Conservation (phyloP, 2,797 vertebrate genomes). For the Coregonus suidteri region DNA sequence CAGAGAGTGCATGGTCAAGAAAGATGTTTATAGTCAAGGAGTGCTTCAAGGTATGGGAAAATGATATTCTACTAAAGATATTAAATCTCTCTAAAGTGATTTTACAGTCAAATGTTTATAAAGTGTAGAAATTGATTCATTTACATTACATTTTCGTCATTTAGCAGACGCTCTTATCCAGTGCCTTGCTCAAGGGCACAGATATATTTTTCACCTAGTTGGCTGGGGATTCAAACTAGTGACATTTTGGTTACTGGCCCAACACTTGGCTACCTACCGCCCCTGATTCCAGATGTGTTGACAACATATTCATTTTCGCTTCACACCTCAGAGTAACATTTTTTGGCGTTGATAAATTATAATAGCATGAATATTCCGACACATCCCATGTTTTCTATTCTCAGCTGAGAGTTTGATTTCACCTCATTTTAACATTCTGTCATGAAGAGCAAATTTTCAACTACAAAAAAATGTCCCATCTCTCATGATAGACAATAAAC, state of each 20-base stretch:
- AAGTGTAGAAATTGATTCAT: too few species aligned
- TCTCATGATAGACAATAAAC: too few species aligned
- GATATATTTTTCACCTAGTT: too few species aligned
- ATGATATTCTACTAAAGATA: neutral
- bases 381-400: slow-evolving; percentile 21
- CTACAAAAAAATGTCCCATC: too few species aligned
- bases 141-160: too few species aligned
- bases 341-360: slow-evolving; percentile 15
- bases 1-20: neutral
- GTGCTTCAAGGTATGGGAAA: neutral
- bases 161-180: too few species aligned
- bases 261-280: too few species aligned
- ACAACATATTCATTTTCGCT: neutral
- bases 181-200: too few species aligned
- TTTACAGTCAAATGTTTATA: neutral
- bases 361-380: slow-evolving; percentile 21
- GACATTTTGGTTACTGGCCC: too few species aligned
- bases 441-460: too few species aligned
- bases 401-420: neutral
- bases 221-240: slow-evolving; percentile 7
- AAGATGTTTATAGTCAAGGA: neutral
- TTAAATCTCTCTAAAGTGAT: neutral
- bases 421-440: too few species aligned
- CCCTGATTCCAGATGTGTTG: slow-evolving; percentile 13
- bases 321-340: neutral